Percentiles rank a stretch among this genome's conserved stretches.
Evolutionary conservation across 2,797 vertebrate species (phyloP).

Genomic region (Menidia menidia): DNA sequence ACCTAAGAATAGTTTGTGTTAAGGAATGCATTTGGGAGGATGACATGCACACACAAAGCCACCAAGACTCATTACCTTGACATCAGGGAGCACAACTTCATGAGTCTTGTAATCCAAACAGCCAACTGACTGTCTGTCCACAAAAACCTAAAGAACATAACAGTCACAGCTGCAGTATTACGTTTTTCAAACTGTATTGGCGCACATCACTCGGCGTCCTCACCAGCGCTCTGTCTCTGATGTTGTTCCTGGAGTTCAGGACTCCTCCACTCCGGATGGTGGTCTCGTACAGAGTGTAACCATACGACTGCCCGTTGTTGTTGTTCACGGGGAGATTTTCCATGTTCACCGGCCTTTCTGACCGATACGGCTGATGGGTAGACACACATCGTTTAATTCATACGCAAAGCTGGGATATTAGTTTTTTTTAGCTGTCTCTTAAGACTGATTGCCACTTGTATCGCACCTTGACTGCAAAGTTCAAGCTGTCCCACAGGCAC

Average conservation of each 20-base stretch:
- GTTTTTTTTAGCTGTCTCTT: slow-evolving; percentile 20
- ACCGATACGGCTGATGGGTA: slow-evolving; percentile 78
- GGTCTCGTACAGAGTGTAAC: slow-evolving; percentile 92
- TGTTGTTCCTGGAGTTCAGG: slow-evolving; percentile 83
- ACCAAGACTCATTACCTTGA: slow-evolving; percentile 77
- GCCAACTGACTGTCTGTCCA: slow-evolving; percentile 86
- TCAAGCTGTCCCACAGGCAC: slow-evolving; percentile 80
- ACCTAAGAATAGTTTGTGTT: not conserved
- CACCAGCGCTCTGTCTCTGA: slow-evolving; percentile 91
- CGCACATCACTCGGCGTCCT: slow-evolving; percentile 15
- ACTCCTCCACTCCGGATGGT: slow-evolving; percentile 85
- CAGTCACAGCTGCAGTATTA: slow-evolving; percentile 3
- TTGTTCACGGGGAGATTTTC: slow-evolving; percentile 89
- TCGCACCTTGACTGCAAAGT: slow-evolving; percentile 69
- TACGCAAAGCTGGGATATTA: not conserved
- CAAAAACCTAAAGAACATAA: slow-evolving; percentile 86
- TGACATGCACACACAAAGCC: not conserved
- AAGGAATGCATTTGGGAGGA: not conserved
- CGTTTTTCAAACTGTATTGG: not conserved
- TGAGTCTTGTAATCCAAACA: slow-evolving; percentile 86
- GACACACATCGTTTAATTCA: not conserved
- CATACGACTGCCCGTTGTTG: slow-evolving; percentile 88
- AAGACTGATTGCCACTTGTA: slow-evolving; percentile 9
- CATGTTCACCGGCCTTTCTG: slow-evolving; percentile 89
- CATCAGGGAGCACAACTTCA: slow-evolving; percentile 82